Conservation (phyloP, 2,888 invertebrate genomes). For the Entomobrya proxima region DNA sequence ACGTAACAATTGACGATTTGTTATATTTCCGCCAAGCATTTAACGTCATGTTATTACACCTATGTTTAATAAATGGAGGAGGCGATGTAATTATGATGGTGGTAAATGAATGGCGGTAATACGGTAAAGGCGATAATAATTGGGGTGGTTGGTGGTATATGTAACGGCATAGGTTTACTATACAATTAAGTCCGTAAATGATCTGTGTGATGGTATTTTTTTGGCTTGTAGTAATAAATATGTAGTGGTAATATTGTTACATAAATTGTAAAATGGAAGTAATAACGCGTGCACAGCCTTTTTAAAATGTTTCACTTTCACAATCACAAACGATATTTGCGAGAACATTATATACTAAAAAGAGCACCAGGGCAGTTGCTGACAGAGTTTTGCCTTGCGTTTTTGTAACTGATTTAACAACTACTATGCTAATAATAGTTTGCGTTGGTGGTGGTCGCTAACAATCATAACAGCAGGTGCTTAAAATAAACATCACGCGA, state of each 20-base stretch:
- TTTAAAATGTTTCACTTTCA: conserved; percentile 48
- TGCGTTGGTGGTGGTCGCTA: conserved; percentile 13
- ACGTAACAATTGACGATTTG: too few relatives aligned
- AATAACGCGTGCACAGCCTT: neutral
- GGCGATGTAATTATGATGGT: neutral
- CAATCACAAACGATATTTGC: conserved; percentile 19
- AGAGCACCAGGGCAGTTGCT: too few relatives aligned
- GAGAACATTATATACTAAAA: neutral
- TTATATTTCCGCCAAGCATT: conserved; percentile 4
- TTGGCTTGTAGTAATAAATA: neutral
- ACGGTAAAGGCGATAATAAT: conserved; percentile 4
- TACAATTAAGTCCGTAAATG: conserved; percentile 27
- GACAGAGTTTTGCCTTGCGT: neutral
- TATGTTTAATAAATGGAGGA: neutral
- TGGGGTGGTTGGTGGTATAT: neutral
- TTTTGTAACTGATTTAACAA: neutral
- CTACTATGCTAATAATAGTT: neutral
- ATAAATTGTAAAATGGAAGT: conserved; percentile 9
- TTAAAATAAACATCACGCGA: neutral
- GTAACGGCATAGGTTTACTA: neutral
- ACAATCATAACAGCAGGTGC: neutral
- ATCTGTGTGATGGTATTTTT: conserved; percentile 2
- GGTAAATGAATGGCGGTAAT: neutral
- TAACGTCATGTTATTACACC: too few relatives aligned
- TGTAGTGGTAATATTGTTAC: conserved; percentile 8